A percentile compares a stretch with the other conserved stretches of the same genome.
These are phyloP conservation scores for Peromyscus leucopus DNA, from an alignment of 2,113 vertebrate species.

Conservation along the genomic window DNA sequence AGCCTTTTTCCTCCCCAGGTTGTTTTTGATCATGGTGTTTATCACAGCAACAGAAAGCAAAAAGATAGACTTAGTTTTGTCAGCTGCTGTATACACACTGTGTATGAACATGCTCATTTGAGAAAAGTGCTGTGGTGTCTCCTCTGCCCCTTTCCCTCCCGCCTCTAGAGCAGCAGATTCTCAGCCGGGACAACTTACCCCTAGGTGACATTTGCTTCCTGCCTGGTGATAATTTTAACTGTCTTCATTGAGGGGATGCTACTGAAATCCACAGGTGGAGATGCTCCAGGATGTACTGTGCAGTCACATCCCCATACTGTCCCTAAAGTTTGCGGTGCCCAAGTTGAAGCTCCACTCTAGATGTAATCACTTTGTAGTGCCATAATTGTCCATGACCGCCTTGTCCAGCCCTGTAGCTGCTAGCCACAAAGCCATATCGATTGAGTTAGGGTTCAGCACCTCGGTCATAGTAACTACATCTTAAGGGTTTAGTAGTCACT, in stretches of 20 bases:
- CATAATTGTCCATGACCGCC: no score
- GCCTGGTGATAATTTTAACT: not conserved
- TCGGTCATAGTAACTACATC: not conserved
- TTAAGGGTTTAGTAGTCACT: slow-evolving; percentile 16
- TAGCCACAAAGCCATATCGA: not conserved
- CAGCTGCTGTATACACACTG: not conserved
- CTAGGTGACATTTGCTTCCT: not conserved
- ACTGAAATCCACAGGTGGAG: not conserved
- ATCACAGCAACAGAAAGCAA: not conserved
- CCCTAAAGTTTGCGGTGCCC: not conserved
- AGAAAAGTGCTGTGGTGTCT: not conserved
- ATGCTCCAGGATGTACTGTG: not conserved
- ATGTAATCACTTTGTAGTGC: not conserved
- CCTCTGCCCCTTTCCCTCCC: not conserved
- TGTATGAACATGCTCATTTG: not conserved
- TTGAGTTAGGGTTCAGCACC: not conserved
- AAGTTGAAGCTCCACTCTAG: not conserved
- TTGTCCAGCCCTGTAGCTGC: not conserved
- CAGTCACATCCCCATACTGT: not conserved
- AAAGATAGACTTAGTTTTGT: slow-evolving; percentile 16
- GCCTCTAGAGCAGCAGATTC: not conserved
- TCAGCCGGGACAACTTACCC: not conserved
- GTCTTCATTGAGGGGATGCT: not conserved
- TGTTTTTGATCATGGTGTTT: not conserved
- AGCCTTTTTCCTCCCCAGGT: not conserved